Base-by-base conservation (phyloP, 2,797 vertebrate species). In the Clarias platycephalus region DNA sequence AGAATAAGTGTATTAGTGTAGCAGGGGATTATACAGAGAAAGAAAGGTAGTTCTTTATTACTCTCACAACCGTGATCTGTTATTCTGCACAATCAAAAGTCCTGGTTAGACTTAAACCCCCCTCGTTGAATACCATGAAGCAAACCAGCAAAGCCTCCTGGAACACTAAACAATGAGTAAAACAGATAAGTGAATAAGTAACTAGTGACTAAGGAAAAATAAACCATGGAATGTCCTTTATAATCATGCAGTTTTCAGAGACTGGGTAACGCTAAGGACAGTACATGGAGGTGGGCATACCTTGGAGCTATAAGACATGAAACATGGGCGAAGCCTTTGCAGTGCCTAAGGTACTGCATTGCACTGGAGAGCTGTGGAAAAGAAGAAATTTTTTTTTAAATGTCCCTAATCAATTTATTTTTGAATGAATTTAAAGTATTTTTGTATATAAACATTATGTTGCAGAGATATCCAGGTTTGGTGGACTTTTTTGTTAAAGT, bases 301-400 rank as follows among this genome's bases (percentile, higher is more conserved):
- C 95, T 94, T 20, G 89, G 87, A 44, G 89, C 79, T 37, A 57
- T 86, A 82, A 89, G 70, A 24, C 72, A 84, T 78, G 89, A 87
- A 80, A 90, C 58, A 64, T 86, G 88, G 55, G 89, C 91, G 62
- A 95, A 91, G 68, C 87, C 70, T 79, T 74, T 86, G 87, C 91
- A 94, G 75, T 88, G 86, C 88, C 92, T 92, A 86, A 95, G 88
- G 81, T 92, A 89, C 91, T 95, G 90, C 95, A 95, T 96, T 81
- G 89, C 90, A 90, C 53, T 87, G 80, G 84, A 66, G 63, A 90
- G 88, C 92, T 94, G 85, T 5, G 40, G 62, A 22, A 24, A 28
- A 55, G 63, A 16, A 37, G 4, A 60, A 31, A 40, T 31, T n/a
- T 9, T n/a, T 31, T n/a, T 9, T n/a, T 15, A 49, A 28, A 53